Percentiles rank a stretch among this genome's conserved stretches.
Evolutionary conservation across 2,113 vertebrate species (phyloP).

Genomic region (Balaeniceps rex): DNA sequence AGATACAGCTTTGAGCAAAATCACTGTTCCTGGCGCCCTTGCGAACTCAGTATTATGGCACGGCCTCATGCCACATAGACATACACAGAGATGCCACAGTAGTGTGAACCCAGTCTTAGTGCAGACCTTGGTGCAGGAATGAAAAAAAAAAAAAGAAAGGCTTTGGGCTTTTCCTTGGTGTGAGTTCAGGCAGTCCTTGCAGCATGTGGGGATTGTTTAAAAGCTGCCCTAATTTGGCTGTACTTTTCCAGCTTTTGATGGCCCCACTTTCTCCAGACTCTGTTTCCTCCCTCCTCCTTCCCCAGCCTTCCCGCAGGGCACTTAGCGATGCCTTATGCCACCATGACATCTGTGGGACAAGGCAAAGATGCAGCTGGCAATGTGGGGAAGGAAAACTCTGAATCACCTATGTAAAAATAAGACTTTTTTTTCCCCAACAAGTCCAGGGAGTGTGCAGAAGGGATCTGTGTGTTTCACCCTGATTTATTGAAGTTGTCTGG

Average conservation of each 20-base stretch:
- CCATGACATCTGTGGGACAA: background rate
- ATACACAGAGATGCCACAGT: accelerated
- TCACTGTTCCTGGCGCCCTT: background rate
- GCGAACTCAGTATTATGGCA: background rate
- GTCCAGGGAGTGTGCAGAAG: background rate
- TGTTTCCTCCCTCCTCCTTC: background rate
- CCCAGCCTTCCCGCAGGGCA: background rate
- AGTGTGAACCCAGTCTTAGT: background rate
- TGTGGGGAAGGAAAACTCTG: background rate
- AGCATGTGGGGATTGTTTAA: background rate
- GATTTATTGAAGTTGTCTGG: background rate
- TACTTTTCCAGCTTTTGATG: background rate
- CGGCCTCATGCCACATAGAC: background rate
- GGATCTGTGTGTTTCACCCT: background rate
- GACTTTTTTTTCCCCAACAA: accelerated
- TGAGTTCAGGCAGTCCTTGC: background rate
- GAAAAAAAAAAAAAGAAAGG: background rate
- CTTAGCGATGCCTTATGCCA: background rate
- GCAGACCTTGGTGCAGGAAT: background rate
- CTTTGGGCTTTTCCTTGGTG: background rate
- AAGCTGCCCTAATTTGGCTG: background rate
- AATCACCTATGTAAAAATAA: background rate
- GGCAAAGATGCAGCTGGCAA: background rate
- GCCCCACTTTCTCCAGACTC: background rate
- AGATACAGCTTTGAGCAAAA: background rate